phyloP scores from a whole-genome alignment of 2,113 vertebrate species.

The Cheilinus undulatus region DNA sequence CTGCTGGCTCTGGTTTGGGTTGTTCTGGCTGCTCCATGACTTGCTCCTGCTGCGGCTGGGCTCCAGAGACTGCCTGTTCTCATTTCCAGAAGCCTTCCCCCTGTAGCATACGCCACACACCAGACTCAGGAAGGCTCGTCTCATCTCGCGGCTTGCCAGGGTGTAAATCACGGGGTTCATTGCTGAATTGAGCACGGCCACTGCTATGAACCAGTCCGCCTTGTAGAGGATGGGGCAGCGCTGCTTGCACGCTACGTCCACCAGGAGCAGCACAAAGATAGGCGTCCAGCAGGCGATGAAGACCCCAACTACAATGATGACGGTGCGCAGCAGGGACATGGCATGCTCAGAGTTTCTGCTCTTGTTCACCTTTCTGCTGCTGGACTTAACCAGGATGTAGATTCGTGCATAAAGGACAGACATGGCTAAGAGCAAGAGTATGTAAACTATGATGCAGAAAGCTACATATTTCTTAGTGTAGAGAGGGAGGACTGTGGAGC shows the following conservation, averaged over 20 bases:
- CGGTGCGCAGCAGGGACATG: constrained; percentile 93
- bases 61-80: constrained; percentile 82
- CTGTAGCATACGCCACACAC: constrained; percentile 86
- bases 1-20: constrained; percentile 71
- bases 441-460: constrained; percentile 94
- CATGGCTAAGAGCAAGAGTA: constrained; percentile 88
- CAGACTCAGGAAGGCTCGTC: constrained; percentile 90
- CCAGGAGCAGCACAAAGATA: constrained; percentile 90
- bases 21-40: constrained; percentile 89
- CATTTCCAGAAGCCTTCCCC: constrained; percentile 53
- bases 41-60: constrained; percentile 89
- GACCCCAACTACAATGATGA: constrained; percentile 93
- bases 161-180: constrained; percentile 98
- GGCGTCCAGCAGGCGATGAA: constrained; percentile 98
- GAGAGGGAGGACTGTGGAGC: constrained; percentile 93
- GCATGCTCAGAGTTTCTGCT: constrained; percentile 90
- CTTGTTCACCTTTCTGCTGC: constrained; percentile 92
- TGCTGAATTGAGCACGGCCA: constrained; percentile 94
- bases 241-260: constrained; percentile 90
- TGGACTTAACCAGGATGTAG: constrained; percentile 93
- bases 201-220: constrained; percentile 90
- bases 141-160: constrained; percentile 96
- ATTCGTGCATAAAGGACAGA: constrained; percentile 93
- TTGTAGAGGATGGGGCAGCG: constrained; percentile 87
- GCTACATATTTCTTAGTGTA: constrained; percentile 95